Evolutionary conservation across 1,140 invertebrate species (phyloP), one percentile per base, ranked within the genome.

Genomic region (Ceratoteleas bidentatus): DNA sequence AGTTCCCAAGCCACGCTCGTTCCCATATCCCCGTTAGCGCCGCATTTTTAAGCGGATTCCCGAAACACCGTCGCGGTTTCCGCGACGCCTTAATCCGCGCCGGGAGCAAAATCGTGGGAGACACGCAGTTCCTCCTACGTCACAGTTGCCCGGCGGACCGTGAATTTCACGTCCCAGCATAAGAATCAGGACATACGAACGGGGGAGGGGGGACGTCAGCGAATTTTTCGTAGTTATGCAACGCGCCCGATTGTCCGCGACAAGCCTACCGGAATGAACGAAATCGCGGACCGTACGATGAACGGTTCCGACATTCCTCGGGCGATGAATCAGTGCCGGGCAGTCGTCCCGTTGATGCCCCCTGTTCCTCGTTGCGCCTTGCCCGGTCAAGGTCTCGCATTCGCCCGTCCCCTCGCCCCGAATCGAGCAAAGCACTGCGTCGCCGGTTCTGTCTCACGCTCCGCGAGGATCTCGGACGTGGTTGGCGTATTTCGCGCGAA

Each of bases 301-400:
- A 80, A 80, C 77, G 77, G 77, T 80, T 80, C 69, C 77, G 69
- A 80, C 77, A 80, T 80, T 80, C 76, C 57, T 73, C 69, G 57
- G 43, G 54, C 69, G 69, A 80, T 80, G 76, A 80, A 73, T 80
- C 76, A 80, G 76, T 73, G 54, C 68, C 57, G 60, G 36, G 50
- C 58, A 70, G 34, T 78, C 75, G 75, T 78, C 47, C 66, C 57
- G 76, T 61, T 80, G 77, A 80, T 74, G 68, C 60, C 61, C n/a
- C 24, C 54, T 61, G 47, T 49, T 77, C 58, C 62, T 75, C 45
- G 47, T 75, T 75, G 69, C 68, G 76, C 61, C 62, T 73, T 74
- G 69, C 69, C 77, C 64, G 77, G 77, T 80, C 77, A 80, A 80
- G 77, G 77, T 69, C 77, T 80, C 73, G 72, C 69, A 62, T 74